Base-by-base conservation (phyloP, 2,888 invertebrate species). In the Drosophila stalkeri region DNA sequence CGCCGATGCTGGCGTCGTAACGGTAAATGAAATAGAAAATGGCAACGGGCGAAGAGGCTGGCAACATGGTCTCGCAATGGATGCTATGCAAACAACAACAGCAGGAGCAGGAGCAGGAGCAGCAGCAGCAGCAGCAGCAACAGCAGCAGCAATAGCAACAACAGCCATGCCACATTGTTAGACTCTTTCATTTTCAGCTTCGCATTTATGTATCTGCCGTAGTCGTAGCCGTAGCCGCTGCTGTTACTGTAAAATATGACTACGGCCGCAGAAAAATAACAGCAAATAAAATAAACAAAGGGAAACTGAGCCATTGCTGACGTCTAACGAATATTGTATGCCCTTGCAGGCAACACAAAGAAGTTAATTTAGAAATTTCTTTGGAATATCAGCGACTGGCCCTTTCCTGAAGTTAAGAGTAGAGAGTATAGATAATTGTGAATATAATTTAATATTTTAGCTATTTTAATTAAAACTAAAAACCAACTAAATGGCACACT, bases 161-260 rank as follows among this genome's bases (percentile, higher is more conserved):
- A 65, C 88, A 75, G 69, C 70, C 44, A 46, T 67, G 80, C 83
- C 89, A 80, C 84, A 85, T 87, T 89, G 86, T 89, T 77, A 77
- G 82, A 82, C 88, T 82, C 86, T 86, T 86, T 89, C 88, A 89
- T 86, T 87, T 89, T 84, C 80, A 89, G 87, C 87, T 84, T 77
- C 77, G 63, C 79, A 77, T 85, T 76, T 87, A 77, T 82, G 72
- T 86, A 82, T 83, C 82, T 65, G 54, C 31, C 71, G 44, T n/a
- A 46, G 60, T 12, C 33, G 52, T 27, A 31, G 57, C 39, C 70
- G 52, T 18, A 31, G 41, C 83, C 75, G 69, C 76, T 82, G 33
- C 83, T 82, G 71, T 80, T 85, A 78, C 82, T 87, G 88, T 87
- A 89, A 89, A 88, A 89, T 88, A 88, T 87, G 83, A 82, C 86